A percentile compares a stretch with the other conserved stretches of the same genome.
Evolutionary conservation across 1,140 invertebrate species (phyloP).

Genomic region (Brachystomella parvula): DNA sequence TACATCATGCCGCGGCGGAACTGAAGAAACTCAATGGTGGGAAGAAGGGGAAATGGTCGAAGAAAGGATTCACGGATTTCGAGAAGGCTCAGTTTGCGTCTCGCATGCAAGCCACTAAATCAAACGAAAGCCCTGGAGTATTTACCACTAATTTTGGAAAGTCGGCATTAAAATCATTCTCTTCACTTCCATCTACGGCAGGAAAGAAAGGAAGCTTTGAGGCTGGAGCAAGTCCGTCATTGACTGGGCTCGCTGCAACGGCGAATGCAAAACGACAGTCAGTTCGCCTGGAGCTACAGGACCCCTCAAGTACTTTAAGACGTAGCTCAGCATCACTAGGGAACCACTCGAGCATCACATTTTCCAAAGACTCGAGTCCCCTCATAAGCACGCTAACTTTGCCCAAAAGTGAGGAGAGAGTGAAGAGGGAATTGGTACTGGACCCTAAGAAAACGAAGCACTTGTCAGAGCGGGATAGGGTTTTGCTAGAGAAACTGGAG

Average conservation of each 20-base stretch:
- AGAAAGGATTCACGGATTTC: not conserved
- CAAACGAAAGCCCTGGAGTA: not conserved
- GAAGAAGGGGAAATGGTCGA: constrained; percentile 7
- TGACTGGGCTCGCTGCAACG: not conserved
- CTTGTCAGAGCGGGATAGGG: constrained; percentile 26
- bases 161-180: not conserved
- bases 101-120: not conserved
- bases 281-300: constrained; percentile 33
- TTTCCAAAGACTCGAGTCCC: constrained; percentile 17
- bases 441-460: constrained; percentile 30
- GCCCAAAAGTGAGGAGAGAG: not conserved
- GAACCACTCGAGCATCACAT: constrained; percentile 27
- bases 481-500: not conserved
- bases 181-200: too few species aligned
- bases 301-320: constrained; percentile 5
- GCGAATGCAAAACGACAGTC: not conserved
- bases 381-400: constrained; percentile 11
- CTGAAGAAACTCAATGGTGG: constrained; percentile 26
- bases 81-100: constrained; percentile 1
- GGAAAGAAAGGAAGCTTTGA: not conserved
- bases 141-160: constrained; percentile 19
- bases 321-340: constrained; percentile 23
- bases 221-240: not conserved
- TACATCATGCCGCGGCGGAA: constrained; percentile 33
- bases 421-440: constrained; percentile 21